A percentile compares a stretch with the other conserved stretches of the same genome.
These are phyloP conservation scores for Alligator sinensis DNA, from an alignment of 2,113 vertebrate species.

Conservation along the genomic window DNA sequence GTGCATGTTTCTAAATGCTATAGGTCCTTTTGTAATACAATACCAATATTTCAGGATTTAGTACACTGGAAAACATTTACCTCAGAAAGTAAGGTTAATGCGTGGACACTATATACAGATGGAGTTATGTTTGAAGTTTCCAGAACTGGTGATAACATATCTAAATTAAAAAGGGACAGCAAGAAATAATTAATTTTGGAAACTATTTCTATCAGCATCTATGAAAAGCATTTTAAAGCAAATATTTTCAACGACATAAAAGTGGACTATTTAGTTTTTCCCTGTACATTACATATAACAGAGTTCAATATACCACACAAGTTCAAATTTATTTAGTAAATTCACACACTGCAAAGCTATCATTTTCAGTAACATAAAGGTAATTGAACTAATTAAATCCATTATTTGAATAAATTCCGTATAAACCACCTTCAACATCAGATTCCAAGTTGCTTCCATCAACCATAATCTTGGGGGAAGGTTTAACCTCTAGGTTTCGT, in stretches of 20 bases:
- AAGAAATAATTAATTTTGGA: constrained; percentile 2
- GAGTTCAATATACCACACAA: neutral
- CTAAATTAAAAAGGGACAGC: constrained; percentile 77
- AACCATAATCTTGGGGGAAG: constrained; percentile 95
- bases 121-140: constrained; percentile 96
- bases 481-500: constrained; percentile 96
- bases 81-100: constrained; percentile 95
- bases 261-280: neutral
- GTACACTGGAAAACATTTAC: constrained; percentile 78
- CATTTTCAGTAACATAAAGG: neutral
- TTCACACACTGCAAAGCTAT: neutral
- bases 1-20: neutral
- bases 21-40: neutral
- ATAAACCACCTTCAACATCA: constrained; percentile 91
- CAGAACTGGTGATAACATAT: constrained; percentile 94
- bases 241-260: neutral
- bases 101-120: constrained; percentile 97
- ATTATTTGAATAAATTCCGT: neutral
- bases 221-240: neutral
- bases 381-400: neutral
- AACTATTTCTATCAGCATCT: neutral
- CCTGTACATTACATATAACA: neutral
- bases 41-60: neutral
- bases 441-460: constrained; percentile 91
- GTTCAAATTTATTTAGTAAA: neutral